A percentile compares a stretch with the other conserved stretches of the same genome.
These are phyloP conservation scores for Steinernema khuongi DNA, from an alignment of 1,140 invertebrate genomes.

Conservation along the genomic window DNA sequence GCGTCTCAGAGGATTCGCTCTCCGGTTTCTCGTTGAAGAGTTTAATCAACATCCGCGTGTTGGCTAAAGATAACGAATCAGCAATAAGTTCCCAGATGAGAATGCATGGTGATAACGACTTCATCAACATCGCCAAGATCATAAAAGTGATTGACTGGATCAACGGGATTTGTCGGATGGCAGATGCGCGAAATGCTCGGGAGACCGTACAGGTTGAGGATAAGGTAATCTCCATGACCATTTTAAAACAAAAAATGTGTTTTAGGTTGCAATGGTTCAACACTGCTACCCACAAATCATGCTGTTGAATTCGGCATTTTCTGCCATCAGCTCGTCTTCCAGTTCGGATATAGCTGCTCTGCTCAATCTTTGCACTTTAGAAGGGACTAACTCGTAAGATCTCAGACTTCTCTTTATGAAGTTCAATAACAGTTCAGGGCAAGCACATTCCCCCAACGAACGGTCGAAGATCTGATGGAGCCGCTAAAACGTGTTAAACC, in stretches of 20 bases:
- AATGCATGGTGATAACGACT: not conserved
- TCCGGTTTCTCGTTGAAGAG: not conserved
- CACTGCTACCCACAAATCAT: not conserved
- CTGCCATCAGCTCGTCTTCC: not conserved
- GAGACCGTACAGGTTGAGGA: not conserved
- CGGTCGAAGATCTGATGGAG: not conserved
- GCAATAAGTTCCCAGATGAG: not conserved
- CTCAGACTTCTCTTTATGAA: too few species aligned
- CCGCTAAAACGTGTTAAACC: not conserved
- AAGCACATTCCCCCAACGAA: not conserved
- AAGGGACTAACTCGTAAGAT: not conserved
- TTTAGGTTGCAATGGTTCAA: not conserved
- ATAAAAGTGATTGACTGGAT: not conserved
- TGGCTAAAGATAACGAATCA: not conserved
- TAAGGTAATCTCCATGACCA: not conserved
- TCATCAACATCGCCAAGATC: not conserved
- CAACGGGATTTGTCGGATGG: not conserved
- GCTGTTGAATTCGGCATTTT: not conserved
- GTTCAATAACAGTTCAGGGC: not conserved
- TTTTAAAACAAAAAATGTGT: not conserved
- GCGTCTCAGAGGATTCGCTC: not conserved
- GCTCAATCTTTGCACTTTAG: not conserved
- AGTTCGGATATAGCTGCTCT: not conserved
- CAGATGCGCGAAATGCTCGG: not conserved
- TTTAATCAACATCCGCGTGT: not conserved